Evolutionary conservation across 2,113 vertebrate genomes (phyloP).

Genomic region (Neofelis nebulosa): DNA sequence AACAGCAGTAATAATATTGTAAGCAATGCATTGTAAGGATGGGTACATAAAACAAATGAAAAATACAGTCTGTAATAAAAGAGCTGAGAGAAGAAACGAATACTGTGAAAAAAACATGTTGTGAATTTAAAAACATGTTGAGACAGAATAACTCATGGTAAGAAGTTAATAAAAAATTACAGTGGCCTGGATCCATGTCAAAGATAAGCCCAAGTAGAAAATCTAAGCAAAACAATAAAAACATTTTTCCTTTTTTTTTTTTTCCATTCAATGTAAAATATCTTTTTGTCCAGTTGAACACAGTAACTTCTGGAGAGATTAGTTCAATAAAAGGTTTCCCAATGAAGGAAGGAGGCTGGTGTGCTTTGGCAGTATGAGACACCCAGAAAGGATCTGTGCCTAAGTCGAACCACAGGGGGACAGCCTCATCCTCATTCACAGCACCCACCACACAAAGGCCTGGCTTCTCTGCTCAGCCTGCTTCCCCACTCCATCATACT

Average conservation of each 20-base stretch:
- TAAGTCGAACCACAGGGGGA: not conserved
- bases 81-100: not conserved
- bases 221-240: not conserved
- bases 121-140: not conserved
- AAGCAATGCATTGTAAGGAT: not conserved
- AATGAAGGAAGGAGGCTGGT: not conserved
- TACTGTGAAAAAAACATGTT: not conserved
- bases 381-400: not conserved
- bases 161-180: not conserved
- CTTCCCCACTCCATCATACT: not conserved
- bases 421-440: rapidly evolving
- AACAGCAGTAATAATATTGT: not conserved
- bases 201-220: not conserved
- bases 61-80: not conserved
- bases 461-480: not conserved
- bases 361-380: rapidly evolving
- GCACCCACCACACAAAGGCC: not conserved
- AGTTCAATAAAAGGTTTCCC: not conserved
- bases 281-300: not conserved
- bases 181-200: not conserved
- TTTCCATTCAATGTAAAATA: not conserved
- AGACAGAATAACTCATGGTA: not conserved
- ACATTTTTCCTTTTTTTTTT: not conserved
- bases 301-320: not conserved
- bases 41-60: not conserved